phyloP scores from a whole-genome alignment of 2,797 vertebrate species.

The Rhabdophis nuchalis region DNA sequence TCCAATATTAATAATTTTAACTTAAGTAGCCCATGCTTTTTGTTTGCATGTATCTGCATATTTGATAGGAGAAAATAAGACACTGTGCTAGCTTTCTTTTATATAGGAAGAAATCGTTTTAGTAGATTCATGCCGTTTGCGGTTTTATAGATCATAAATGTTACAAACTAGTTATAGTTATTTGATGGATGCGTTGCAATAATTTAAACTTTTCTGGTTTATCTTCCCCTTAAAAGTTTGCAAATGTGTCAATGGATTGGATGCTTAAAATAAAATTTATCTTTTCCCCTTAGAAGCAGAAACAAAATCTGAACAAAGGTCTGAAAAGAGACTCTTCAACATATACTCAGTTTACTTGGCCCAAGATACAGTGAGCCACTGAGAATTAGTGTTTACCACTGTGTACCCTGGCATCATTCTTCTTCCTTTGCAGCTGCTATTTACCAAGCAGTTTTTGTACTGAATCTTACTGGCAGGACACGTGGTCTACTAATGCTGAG shows the following conservation, averaged over 20 bases:
- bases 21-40: neutral
- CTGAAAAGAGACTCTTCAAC: slow-evolving; percentile 18
- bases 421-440: slow-evolving; percentile 78
- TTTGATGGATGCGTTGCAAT: neutral
- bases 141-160: neutral
- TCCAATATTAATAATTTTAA: neutral
- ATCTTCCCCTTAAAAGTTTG: neutral
- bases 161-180: neutral
- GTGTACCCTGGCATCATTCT: slow-evolving; percentile 71
- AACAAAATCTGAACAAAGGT: neutral
- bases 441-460: slow-evolving; percentile 64
- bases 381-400: slow-evolving; percentile 52
- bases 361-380: slow-evolving; percentile 36
- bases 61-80: neutral
- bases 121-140: slow-evolving; percentile 21
- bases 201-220: neutral
- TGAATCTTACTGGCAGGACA: slow-evolving; percentile 68
- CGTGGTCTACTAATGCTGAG: slow-evolving; percentile 54
- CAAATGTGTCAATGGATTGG: neutral
- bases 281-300: neutral
- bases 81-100: neutral
- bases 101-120: neutral
- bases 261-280: neutral
- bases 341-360: slow-evolving; percentile 43
- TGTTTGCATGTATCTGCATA: neutral